Evolutionary conservation across 2,888 invertebrate species (phyloP), one percentile per base, ranked within the genome.

Genomic region (Andrena praecox): DNA sequence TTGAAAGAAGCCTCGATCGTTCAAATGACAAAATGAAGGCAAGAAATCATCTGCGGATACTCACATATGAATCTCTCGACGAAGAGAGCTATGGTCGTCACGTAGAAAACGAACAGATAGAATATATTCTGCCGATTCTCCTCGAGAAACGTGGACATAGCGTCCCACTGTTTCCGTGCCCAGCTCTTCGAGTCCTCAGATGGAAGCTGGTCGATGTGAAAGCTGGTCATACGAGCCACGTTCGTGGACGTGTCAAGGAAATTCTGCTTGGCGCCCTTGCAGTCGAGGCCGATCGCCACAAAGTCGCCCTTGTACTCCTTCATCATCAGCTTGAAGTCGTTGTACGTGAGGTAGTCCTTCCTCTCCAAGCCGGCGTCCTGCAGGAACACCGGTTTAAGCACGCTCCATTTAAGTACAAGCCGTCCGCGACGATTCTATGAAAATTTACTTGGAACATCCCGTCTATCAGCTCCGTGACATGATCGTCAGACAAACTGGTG

Each of bases 41-140:
- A 2, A 0, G 20, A 73, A 66, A 29, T n/a, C 24, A 24, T 20
- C 1, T 2, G 27, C 10, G 4, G 8, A n/a, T 16, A 95, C 97
- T 96, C 94, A 97, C 97, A 98, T 75, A 99, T 98, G 92, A 99
- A 99, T 92, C 99, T 95, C 93, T 99, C 99, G 8, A 99, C 97
- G 92, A 99, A 99, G n/a, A 99, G 94, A 0, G 97, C 98, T 85
- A 98, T 97, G 2, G 98, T 99, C 63, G 98, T 96, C n/a, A 99
- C 98, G 93, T 98, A 99, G 94, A 99, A 99, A 7, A 99, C 95
- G 93, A 99, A 98, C 48, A 99, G 95, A 93, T 99, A 99, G 94
- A 99, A 98, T 83, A 99, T 98, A 92, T 99, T 99, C 91, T 99
- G 99, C 16, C 99, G 95, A 93, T 99, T 98, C 93, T 99, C 99